Evolutionary conservation across 2,797 vertebrate genomes (phyloP).

Genomic region (Nyctalus aviator): DNA sequence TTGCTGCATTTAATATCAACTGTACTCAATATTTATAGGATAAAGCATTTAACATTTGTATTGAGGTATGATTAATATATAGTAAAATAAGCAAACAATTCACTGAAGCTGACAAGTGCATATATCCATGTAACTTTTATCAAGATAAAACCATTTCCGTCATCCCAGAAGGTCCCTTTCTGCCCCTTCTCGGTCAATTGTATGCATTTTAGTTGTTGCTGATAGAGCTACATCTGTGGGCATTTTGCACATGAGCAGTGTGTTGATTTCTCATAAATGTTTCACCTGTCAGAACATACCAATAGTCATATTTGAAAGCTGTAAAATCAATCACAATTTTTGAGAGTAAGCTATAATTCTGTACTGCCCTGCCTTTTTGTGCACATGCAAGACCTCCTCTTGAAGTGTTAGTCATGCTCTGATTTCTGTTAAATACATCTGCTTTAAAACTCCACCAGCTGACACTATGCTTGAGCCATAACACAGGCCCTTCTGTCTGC

Average conservation of each 20-base stretch:
- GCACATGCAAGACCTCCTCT: conserved; percentile 67
- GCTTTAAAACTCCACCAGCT: conserved; percentile 58
- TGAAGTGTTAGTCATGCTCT: conserved; percentile 71
- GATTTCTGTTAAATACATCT: conserved; percentile 74
- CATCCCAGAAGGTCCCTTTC: neutral
- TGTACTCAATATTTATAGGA: neutral
- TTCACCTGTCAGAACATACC: conserved; percentile 50
- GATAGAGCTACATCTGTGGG: neutral
- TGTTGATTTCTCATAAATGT: conserved; percentile 43
- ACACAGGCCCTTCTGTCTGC: neutral
- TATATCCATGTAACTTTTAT: neutral
- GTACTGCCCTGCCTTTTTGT: conserved; percentile 66
- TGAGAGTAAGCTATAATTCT: conserved; percentile 55
- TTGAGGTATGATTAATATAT: neutral
- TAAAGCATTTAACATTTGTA: neutral
- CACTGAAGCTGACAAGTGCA: neutral
- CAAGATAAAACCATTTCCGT: conserved; percentile 2
- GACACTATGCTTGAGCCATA: conserved; percentile 53
- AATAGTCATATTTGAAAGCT: conserved; percentile 56
- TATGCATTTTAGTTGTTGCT: neutral
- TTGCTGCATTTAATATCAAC: neutral
- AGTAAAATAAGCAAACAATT: neutral
- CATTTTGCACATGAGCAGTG: conserved; percentile 32
- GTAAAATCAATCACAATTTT: neutral
- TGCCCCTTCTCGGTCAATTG: neutral